Conservation (phyloP, 2,888 invertebrate genomes). For the Idaea dimidiata region DNA sequence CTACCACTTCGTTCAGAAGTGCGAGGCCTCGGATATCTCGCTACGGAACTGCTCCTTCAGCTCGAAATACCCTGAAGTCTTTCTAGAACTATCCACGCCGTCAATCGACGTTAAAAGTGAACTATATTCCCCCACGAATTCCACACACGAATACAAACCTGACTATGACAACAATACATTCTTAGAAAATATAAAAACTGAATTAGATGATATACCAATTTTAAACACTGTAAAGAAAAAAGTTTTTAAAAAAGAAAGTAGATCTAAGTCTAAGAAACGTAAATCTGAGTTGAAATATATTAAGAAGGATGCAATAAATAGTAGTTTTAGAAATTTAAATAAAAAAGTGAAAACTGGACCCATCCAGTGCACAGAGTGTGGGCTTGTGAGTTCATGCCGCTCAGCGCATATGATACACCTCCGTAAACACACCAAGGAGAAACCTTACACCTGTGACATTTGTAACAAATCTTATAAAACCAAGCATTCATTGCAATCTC, state of each 20-base stretch:
- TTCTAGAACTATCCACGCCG: conserved; percentile 24
- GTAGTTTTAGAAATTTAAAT: conserved; percentile 18
- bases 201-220: background rate
- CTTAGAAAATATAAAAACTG: conserved; percentile 7
- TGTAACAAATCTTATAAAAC: conserved; percentile 20
- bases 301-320: conserved; percentile 12
- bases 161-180: conserved; percentile 7
- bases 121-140: background rate
- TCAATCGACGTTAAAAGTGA: conserved; percentile 34
- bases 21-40: conserved; percentile 58
- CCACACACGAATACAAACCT: background rate
- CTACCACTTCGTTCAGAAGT: conserved; percentile 60
- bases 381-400: conserved; percentile 16
- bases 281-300: conserved; percentile 7
- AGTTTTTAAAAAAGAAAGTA: conserved; percentile 1
- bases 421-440: conserved; percentile 28
- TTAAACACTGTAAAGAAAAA: background rate
- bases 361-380: conserved; percentile 24
- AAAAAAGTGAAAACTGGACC: conserved; percentile 21
- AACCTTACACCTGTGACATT: conserved; percentile 23
- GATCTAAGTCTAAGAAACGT: too few relatives aligned
- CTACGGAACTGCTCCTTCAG: conserved; percentile 42
- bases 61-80: background rate
- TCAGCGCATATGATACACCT: conserved; percentile 24
- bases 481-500: conserved; percentile 20